phyloP scores from a whole-genome alignment of 1,140 invertebrate genomes.

The Frieseomelitta varia region DNA sequence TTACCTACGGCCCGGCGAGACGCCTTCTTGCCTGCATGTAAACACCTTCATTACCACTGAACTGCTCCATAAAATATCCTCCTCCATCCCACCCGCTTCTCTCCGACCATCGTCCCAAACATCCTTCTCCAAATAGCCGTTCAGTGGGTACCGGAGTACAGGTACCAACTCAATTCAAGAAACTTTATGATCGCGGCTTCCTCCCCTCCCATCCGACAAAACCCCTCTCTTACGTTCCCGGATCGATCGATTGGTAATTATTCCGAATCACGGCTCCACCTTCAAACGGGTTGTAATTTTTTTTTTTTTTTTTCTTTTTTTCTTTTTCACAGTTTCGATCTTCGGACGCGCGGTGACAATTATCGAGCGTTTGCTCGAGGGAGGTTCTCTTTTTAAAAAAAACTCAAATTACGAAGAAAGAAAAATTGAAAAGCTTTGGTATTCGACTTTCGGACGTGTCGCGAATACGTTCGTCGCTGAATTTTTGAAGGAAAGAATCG shows the following conservation, averaged over 20 bases:
- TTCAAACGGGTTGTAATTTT: too few relatives aligned
- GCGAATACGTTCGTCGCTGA: too few relatives aligned
- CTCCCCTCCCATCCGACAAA: not conserved
- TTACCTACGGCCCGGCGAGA: constrained; percentile 63
- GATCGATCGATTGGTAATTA: not conserved
- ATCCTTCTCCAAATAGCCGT: constrained; percentile 32
- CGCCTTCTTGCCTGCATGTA: constrained; percentile 69
- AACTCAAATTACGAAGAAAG: too few relatives aligned
- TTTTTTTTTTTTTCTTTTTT: too few relatives aligned
- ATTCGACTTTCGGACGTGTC: too few relatives aligned
- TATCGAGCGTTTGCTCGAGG: too few relatives aligned
- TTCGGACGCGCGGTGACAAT: too few relatives aligned
- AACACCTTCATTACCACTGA: constrained; percentile 68
- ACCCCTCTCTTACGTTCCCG: not conserved
- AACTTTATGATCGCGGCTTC: not conserved
- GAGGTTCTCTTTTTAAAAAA: too few relatives aligned
- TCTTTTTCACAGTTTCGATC: too few relatives aligned
- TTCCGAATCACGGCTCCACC: not conserved
- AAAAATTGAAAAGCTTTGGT: too few relatives aligned
- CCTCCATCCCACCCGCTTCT: not conserved
- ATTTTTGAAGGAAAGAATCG: too few relatives aligned
- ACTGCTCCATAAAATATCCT: constrained; percentile 66
- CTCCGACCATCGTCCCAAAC: too few relatives aligned
- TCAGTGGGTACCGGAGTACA: not conserved
- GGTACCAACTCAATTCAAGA: constrained; percentile 22